These are phyloP conservation scores for Petaurus breviceps DNA, from an alignment of 2,113 vertebrate species.

Conservation along the genomic window DNA sequence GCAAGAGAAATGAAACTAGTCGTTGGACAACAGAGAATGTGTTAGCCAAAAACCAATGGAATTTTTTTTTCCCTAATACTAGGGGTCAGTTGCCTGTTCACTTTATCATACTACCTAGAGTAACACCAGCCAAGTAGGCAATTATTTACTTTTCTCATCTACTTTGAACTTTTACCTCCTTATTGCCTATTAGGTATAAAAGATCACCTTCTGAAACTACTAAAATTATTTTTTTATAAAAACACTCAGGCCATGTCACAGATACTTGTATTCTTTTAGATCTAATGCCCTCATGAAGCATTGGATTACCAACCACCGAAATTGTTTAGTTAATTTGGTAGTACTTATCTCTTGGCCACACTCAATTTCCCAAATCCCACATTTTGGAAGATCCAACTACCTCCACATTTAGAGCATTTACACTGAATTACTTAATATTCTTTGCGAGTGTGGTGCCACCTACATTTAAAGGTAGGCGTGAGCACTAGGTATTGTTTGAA, in stretches of 20 bases:
- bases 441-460: constrained; percentile 23
- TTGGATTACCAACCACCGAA: constrained; percentile 39
- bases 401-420: constrained; percentile 27
- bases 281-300: constrained; percentile 14
- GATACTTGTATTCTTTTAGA: not conserved
- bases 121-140: not conserved
- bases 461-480: constrained; percentile 28
- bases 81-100: not conserved
- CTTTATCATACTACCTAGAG: not conserved
- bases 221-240: not conserved
- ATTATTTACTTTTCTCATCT: constrained; percentile 11
- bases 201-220: constrained; percentile 40
- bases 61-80: not conserved
- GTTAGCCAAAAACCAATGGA: not conserved
- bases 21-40: constrained; percentile 39
- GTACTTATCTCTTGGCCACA: constrained; percentile 8
- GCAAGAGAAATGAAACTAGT: constrained; percentile 66
- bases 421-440: not conserved
- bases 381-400: constrained; percentile 29
- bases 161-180: constrained; percentile 32
- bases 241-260: not conserved
- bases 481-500: constrained; percentile 49
- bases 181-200: not conserved
- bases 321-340: constrained; percentile 56
- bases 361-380: constrained; percentile 41